Base-by-base conservation (phyloP, 2,888 invertebrate species). In the Mythimna vitellina region DNA sequence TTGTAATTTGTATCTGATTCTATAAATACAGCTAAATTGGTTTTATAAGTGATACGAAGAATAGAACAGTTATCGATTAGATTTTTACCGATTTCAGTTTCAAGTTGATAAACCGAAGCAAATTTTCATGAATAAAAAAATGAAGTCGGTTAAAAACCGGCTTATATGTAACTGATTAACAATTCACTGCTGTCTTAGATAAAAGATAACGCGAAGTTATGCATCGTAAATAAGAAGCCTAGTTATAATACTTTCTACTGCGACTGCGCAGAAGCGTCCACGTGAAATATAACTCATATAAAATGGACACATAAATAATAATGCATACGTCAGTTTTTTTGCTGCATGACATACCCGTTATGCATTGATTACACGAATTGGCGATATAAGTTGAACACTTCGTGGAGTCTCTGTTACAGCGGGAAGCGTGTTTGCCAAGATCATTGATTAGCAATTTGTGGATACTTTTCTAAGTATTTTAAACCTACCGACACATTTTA, bases 341-440 rank as follows among this genome's bases (percentile, higher is more conserved):
- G 57, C 63, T 71, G 76, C 78, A 80, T 61, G 81, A 84, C 86
- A 81, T 82, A 83, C 78, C 70, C 63, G 88, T 88, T 86, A 79
- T 84, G 84, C 85, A 83, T 88, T 87, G 85, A 89, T 89, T 88
- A 86, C 88, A 77, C 71, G 85, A 87, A 87, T 85, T 83, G 73
- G 69, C 82, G 82, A 79, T 82, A 85, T 84, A 85, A 88, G 83
- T 86, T 86, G 85, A 87, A 84, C 84, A 83, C 63, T 70, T 61
- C 29, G 51, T 32, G 42, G 35, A 70, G 81, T n/a, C 5, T 20
- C 22, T 35, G 53, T 83, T n/a, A 2, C 0, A 54, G 70, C 69
- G 60, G 10, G 0, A 0, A 66, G 35, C 25, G 32, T 46, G 6
- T 46, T 46, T 17, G 46, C 5, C 7, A 46, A 46, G 7, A 46